Evolutionary conservation across 2,888 invertebrate species (phyloP).

Genomic region (Perizoma affinitatum): DNA sequence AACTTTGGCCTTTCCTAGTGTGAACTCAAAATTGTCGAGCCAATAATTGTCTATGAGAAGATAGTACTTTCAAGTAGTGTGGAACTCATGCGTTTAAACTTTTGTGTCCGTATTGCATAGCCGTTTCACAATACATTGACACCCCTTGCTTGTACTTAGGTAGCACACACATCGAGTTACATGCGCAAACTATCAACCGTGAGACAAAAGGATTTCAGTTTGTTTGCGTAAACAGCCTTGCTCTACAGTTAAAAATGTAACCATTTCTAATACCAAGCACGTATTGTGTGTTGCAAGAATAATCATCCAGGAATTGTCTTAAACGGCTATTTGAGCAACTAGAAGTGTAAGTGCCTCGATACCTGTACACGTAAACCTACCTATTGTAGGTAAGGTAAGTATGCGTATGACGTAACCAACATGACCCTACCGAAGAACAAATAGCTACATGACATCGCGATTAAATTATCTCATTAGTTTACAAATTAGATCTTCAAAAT

Average conservation of each 20-base stretch:
- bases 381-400: too few species aligned
- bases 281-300: constrained; percentile 44
- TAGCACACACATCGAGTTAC: too few species aligned
- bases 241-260: constrained; percentile 38
- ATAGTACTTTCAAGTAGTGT: too few species aligned
- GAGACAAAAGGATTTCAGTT: constrained; percentile 1
- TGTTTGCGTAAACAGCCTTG: constrained; percentile 35
- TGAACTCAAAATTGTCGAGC: too few species aligned
- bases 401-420: constrained; percentile 2
- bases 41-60: too few species aligned
- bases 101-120: too few species aligned
- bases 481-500: not conserved
- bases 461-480: not conserved
- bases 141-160: too few species aligned
- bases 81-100: too few species aligned
- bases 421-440: not conserved
- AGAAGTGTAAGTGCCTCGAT: constrained; percentile 46
- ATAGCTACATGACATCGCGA: not conserved
- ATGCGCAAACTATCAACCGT: not conserved
- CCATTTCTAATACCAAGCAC: constrained; percentile 42
- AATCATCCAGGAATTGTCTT: constrained; percentile 44
- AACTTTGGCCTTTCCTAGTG: too few species aligned
- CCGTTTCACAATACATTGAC: too few species aligned
- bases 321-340: constrained; percentile 51
- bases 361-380: constrained; percentile 31